These are phyloP conservation scores for Hemaris fuciformis DNA, from an alignment of 2,888 invertebrate genomes.

Conservation along the genomic window DNA sequence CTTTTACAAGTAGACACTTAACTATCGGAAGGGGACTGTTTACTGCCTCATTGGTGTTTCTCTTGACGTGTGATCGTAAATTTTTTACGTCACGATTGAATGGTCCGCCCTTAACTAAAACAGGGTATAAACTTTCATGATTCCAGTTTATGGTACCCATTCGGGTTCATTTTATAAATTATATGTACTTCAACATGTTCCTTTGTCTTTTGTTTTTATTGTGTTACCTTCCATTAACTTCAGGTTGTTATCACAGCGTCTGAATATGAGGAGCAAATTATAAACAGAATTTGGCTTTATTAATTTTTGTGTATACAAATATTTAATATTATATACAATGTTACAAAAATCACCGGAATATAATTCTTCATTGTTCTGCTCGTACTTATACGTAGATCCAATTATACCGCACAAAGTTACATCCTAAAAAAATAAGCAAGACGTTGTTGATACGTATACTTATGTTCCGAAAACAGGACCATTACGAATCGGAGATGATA, in stretches of 20 bases:
- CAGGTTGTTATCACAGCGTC: not conserved
- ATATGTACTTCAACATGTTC: constrained; percentile 56
- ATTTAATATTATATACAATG: not conserved
- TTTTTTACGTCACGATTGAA: constrained; percentile 78
- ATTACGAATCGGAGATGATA: constrained; percentile 4
- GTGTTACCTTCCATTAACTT: constrained; percentile 9
- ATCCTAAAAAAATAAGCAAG: too few relatives aligned
- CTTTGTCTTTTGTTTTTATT: constrained; percentile 34
- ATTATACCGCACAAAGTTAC: too few relatives aligned
- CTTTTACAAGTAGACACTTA: constrained; percentile 66
- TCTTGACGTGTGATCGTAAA: constrained; percentile 79
- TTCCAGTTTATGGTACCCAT: constrained; percentile 70
- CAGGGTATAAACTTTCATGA: constrained; percentile 78
- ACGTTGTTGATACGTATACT: not conserved
- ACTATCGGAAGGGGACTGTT: constrained; percentile 70
- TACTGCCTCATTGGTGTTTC: constrained; percentile 78
- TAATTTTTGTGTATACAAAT: too few relatives aligned
- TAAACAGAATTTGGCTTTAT: not conserved
- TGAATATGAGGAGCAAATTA: not conserved
- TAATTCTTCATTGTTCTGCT: too few relatives aligned
- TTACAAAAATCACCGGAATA: constrained; percentile 16
- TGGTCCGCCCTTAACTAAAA: constrained; percentile 78
- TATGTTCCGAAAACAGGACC: too few relatives aligned
- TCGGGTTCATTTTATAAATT: constrained; percentile 79
- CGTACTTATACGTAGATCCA: too few relatives aligned